Conservation (phyloP, 2,888 invertebrate genomes). For the Machimus atricapillus region DNA sequence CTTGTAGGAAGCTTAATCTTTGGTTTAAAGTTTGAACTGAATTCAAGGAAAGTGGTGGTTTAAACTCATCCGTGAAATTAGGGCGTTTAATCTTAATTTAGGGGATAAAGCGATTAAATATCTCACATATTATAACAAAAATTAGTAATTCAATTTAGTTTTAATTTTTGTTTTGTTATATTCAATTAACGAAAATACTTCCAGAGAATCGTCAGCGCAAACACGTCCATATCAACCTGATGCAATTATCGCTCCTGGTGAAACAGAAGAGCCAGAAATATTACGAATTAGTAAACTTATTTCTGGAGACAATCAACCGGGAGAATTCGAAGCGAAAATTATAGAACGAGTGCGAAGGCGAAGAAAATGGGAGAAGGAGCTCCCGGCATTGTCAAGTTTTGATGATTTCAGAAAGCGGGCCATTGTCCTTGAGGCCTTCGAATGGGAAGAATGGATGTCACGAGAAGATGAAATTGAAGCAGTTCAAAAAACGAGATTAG, state of each 20-base stretch:
- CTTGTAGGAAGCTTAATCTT: no score
- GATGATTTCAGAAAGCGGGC: conserved; percentile 69
- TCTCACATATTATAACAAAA: no score
- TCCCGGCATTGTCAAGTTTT: conserved; percentile 66
- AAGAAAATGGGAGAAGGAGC: conserved; percentile 68
- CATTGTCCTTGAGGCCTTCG: conserved; percentile 78
- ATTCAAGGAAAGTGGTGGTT: no score
- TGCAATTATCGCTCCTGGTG: conserved; percentile 49
- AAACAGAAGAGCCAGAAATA: conserved; percentile 54
- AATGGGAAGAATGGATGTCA: conserved; percentile 83
- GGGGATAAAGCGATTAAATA: no score
- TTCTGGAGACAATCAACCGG: conserved; percentile 54
- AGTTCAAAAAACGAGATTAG: conserved; percentile 72
- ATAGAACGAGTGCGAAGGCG: conserved; percentile 75
- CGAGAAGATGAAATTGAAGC: conserved; percentile 81
- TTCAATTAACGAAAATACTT: neutral
- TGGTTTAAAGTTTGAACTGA: no score
- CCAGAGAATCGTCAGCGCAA: conserved; percentile 59
- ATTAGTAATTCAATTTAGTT: no score
- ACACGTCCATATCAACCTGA: conserved; percentile 58
- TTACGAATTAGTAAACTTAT: conserved; percentile 55
- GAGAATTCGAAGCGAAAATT: conserved; percentile 63
- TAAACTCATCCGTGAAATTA: no score
- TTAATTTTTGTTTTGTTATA: neutral
- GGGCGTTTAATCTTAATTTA: no score